phyloP scores from a whole-genome alignment of 2,888 invertebrate species.

The Ernsta delagoae region DNA sequence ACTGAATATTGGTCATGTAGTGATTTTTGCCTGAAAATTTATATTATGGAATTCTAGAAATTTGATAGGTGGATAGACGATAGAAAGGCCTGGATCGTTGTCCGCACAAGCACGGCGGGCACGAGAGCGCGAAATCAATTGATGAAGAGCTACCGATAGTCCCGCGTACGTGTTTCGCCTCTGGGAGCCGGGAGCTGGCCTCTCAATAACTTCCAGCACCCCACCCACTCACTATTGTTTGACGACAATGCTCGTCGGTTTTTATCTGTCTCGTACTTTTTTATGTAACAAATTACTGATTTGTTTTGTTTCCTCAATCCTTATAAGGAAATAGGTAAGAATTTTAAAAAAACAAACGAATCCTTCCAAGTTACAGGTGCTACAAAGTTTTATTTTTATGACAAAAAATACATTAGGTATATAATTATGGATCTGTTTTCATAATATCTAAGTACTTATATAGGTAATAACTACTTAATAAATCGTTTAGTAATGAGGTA shows the following conservation, averaged over 20 bases:
- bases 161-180: slow-evolving; percentile 72
- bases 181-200: slow-evolving; percentile 53
- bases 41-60: neutral
- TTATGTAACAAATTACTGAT: slow-evolving; percentile 4
- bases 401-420: neutral
- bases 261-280: slow-evolving; percentile 24
- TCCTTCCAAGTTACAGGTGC: too few species aligned
- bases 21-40: too few species aligned
- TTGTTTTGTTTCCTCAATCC: neutral
- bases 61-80: neutral
- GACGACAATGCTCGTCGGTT: slow-evolving; percentile 41
- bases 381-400: too few species aligned
- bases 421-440: too few species aligned
- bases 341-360: too few species aligned
- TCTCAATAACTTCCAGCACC: slow-evolving; percentile 46
- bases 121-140: slow-evolving; percentile 69
- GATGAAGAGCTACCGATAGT: slow-evolving; percentile 79
- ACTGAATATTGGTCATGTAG: too few species aligned
- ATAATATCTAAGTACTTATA: too few species aligned
- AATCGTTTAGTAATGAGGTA: too few species aligned
- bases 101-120: slow-evolving; percentile 48
- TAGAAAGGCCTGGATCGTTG: slow-evolving; percentile 52
- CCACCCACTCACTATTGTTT: slow-evolving; percentile 49
- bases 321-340: too few species aligned
- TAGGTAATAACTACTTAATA: too few species aligned